phyloP scores from a whole-genome alignment of 2,797 vertebrate species.

The Eptatretus atami region DNA sequence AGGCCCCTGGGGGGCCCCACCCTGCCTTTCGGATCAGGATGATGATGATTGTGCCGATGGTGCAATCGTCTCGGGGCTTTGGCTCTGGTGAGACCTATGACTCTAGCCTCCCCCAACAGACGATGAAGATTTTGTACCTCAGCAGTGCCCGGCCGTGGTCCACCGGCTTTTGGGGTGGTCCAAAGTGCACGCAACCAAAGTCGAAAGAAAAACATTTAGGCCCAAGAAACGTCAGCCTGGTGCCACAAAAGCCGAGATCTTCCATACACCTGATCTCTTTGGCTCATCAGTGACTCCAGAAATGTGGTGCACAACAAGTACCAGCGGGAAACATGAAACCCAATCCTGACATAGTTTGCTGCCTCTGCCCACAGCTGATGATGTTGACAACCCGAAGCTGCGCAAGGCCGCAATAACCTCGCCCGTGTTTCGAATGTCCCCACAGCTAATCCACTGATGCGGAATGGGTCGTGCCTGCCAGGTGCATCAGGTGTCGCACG shows the following conservation, averaged over 20 bases:
- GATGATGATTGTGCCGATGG: constrained; percentile 80
- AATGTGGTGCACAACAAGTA: constrained; percentile 57
- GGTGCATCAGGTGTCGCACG: constrained; percentile 98
- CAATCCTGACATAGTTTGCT: constrained; percentile 83
- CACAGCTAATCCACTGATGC: constrained; percentile 99
- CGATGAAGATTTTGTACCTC: constrained; percentile 99
- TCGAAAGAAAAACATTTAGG: constrained; percentile 98
- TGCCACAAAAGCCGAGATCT: constrained; percentile 64
- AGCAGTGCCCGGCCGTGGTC: constrained; percentile 99
- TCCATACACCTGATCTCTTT: constrained; percentile 61
- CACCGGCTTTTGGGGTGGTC: constrained; percentile 96
- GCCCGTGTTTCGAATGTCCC: constrained; percentile 99
- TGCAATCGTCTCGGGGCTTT: constrained; percentile 99
- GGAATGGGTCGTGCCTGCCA: constrained; percentile 72
- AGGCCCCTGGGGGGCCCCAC: constrained; percentile 94
- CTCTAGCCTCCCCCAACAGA: constrained; percentile 95
- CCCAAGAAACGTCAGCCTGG: constrained; percentile 81
- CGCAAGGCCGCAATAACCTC: constrained; percentile 98
- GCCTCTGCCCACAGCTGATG: constrained; percentile 95
- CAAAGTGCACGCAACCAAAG: constrained; percentile 90
- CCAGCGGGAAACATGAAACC: constrained; percentile 78
- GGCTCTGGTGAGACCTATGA: constrained; percentile 99
- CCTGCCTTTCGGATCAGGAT: constrained; percentile 97
- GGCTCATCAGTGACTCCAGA: constrained; percentile 52
- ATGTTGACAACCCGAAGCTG: constrained; percentile 94